Percentiles rank a stretch among this genome's conserved stretches.
These are phyloP conservation scores for Anomalospiza imberbis DNA, from an alignment of 2,797 vertebrate genomes.

Conservation along the genomic window DNA sequence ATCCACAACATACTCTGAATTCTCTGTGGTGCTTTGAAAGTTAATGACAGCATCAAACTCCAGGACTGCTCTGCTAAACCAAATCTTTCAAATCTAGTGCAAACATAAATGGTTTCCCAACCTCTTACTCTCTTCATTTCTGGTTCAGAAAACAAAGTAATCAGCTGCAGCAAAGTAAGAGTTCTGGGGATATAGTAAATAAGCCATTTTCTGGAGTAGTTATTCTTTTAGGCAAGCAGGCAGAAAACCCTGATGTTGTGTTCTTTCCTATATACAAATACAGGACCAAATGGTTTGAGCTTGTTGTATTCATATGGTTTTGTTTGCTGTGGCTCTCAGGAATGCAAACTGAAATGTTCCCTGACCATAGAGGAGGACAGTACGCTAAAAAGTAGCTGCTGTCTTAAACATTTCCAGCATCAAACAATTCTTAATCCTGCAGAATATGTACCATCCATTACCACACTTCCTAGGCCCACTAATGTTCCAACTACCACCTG, in stretches of 20 bases:
- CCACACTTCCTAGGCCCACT: not conserved
- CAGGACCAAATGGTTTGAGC: not conserved
- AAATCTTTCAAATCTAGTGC: not conserved
- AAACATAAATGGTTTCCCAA: not conserved
- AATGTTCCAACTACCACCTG: not conserved
- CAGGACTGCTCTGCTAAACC: not conserved
- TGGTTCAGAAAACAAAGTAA: not conserved
- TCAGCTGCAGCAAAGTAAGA: not conserved
- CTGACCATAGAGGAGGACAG: not conserved
- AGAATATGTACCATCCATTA: not conserved
- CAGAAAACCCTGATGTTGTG: not conserved
- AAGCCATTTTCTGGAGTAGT: not conserved
- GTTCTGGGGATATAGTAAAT: not conserved
- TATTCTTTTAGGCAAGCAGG: not conserved
- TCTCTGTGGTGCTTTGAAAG: not conserved
- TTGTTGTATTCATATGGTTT: not conserved
- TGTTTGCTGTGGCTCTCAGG: not conserved
- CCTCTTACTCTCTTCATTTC: not conserved
- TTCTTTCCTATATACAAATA: not conserved
- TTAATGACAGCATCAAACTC: not conserved
- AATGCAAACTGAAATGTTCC: not conserved
- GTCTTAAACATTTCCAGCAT: not conserved
- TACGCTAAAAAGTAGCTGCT: not conserved
- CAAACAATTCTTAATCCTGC: not conserved
- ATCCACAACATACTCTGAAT: not conserved